phyloP scores from a whole-genome alignment of 2,888 invertebrate genomes.

The Cremastobaeus sp. region DNA sequence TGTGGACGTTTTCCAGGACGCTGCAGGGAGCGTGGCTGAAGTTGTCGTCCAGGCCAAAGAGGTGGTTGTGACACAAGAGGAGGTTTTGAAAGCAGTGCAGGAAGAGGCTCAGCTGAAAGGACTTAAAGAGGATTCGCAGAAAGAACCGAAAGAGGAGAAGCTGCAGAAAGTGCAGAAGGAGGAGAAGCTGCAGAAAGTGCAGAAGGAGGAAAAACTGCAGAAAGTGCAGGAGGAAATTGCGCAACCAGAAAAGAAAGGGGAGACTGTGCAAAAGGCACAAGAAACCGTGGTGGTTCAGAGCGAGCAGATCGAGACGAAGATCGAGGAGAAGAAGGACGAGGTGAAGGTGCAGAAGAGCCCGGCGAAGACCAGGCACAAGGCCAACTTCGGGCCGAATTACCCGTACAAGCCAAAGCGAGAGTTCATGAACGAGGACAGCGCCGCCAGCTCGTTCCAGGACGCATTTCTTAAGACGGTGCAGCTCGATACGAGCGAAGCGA shows the following conservation, averaged over 20 bases:
- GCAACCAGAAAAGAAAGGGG: neutral
- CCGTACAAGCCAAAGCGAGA: slow-evolving; percentile 66
- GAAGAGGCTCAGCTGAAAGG: too few relatives aligned
- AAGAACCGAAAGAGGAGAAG: too few relatives aligned
- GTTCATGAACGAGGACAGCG: slow-evolving; percentile 66
- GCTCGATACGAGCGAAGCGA: slow-evolving; percentile 64
- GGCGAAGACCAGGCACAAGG: slow-evolving; percentile 62
- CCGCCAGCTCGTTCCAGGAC: slow-evolving; percentile 71
- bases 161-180: too few relatives aligned
- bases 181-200: too few relatives aligned
- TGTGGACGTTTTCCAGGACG: too few relatives aligned
- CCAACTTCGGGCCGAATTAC: slow-evolving; percentile 66
- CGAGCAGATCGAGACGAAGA: slow-evolving; percentile 1
- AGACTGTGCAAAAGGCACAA: neutral
- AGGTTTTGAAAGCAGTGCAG: too few relatives aligned
- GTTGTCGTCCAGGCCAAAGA: too few relatives aligned
- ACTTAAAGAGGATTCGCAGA: too few relatives aligned
- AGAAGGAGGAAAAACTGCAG: too few relatives aligned
- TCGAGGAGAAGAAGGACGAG: slow-evolving; percentile 5
- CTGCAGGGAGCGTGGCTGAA: too few relatives aligned
- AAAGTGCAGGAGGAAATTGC: too few relatives aligned
- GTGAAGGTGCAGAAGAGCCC: slow-evolving; percentile 28
- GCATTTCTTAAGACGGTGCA: slow-evolving; percentile 72
- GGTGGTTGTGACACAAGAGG: too few relatives aligned
- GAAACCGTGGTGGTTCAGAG: neutral